Percentiles rank a stretch among this genome's conserved stretches.
phyloP scores from a whole-genome alignment of 64 coral and sea anemone species.

The Pocillopora damicornis region DNA sequence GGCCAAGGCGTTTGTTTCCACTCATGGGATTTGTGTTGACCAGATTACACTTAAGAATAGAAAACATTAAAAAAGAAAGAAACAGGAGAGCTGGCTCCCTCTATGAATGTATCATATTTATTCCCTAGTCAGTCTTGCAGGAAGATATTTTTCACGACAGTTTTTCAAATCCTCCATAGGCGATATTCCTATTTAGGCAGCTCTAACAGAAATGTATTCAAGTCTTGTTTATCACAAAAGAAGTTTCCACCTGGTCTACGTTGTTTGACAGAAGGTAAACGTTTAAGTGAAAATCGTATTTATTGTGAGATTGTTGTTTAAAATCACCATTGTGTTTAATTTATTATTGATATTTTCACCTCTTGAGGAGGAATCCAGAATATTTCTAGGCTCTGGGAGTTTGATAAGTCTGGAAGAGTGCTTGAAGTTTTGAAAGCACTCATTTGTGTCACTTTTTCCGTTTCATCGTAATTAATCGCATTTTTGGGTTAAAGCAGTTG shows the following conservation, averaged over 20 bases:
- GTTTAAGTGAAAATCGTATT: background rate
- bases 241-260: background rate
- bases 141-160: background rate
- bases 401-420: background rate
- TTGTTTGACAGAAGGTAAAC: background rate
- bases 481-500: too few species aligned
- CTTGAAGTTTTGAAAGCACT: background rate
- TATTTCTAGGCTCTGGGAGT: background rate
- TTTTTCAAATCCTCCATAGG: background rate
- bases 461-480: background rate
- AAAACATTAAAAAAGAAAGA: background rate
- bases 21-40: background rate
- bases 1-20: background rate
- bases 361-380: background rate
- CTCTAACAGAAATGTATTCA: too few species aligned
- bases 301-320: background rate
- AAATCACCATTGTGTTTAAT: background rate
- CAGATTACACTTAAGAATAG: background rate
- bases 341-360: background rate
- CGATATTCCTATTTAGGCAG: too few species aligned
- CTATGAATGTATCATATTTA: background rate
- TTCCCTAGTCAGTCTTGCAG: background rate
- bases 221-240: background rate
- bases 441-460: background rate
- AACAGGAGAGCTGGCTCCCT: background rate